Percentiles rank a stretch among this genome's conserved stretches.
phyloP scores from a whole-genome alignment of 1,140 invertebrate genomes.

The Gryon sp. region DNA sequence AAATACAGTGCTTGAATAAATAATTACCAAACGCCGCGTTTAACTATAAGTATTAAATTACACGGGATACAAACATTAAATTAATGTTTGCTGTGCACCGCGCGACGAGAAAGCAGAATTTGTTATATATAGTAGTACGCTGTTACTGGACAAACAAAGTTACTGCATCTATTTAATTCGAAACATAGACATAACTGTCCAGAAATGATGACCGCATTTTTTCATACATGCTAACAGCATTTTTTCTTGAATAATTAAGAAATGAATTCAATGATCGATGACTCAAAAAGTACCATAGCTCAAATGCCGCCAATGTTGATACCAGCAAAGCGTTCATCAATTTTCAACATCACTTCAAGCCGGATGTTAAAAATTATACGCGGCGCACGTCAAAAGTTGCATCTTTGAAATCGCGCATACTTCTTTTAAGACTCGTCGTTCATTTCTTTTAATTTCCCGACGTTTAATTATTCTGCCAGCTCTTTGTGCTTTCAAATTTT shows the following conservation, averaged over 20 bases:
- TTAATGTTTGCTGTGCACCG: slow-evolving; percentile 20
- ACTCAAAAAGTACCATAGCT: no score
- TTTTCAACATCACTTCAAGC: slow-evolving; percentile 2
- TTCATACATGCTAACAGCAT: no score
- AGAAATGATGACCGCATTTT: background rate
- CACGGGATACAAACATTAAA: slow-evolving; percentile 3
- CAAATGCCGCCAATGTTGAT: no score
- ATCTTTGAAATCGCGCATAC: slow-evolving; percentile 14
- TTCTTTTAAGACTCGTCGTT: slow-evolving; percentile 1
- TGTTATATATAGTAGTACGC: background rate
- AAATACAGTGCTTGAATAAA: slow-evolving; percentile 40
- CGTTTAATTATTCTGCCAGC: slow-evolving; percentile 31
- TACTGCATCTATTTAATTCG: background rate
- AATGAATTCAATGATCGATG: no score
- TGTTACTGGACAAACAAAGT: background rate
- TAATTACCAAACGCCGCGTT: slow-evolving; percentile 24
- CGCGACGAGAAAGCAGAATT: background rate
- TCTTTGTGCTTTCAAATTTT: slow-evolving; percentile 25
- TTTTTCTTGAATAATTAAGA: no score
- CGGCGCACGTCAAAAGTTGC: background rate
- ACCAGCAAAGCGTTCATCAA: slow-evolving; percentile 1
- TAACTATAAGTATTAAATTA: slow-evolving; percentile 32
- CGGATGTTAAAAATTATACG: slow-evolving; percentile 20
- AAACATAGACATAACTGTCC: no score
- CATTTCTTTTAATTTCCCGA: slow-evolving; percentile 23